Base-by-base conservation (phyloP, 1,140 invertebrate species). In the Drosophila parvula region DNA sequence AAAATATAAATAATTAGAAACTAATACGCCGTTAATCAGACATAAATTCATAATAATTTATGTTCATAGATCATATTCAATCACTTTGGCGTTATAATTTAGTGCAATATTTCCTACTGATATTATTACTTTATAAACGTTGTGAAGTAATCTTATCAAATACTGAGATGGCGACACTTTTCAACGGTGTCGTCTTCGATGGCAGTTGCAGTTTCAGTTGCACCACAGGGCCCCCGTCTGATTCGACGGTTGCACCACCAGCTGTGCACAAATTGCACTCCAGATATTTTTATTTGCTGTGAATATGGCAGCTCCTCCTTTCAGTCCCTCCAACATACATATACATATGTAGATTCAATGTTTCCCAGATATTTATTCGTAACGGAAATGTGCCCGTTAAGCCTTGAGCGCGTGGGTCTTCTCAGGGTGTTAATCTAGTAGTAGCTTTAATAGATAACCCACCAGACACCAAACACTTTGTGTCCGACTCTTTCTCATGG, bases 381-480 rank as follows among this genome's bases (percentile, higher is more conserved):
- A 71, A 59, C 69, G 69, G 69, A 73, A 59, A 71, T 50, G 69
- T 43, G 50, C 69, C 69, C 69, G 69, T 73, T 71, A 73, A 73
- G 53, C n/a, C 28, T 14, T 1, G 2, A 43, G 34, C 27, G 67
- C 69, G 69, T 73, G 61, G 59, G 59, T 59, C 36, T 79, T 77
- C 56, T 50, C 50, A 32, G 63, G 48, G 75, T 65, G 84, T 70
- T 88, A 89, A 89, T 90, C 85, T 83, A 79, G 84, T 83, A 79
- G 84, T 81, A 84, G 85, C 79, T 75, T 84, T 91, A 91, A 91
- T 91, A 91, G 90, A 90, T 91, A 86, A 90, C 90, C 84, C 76
- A 78, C 69, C 64, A 65, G 75, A 91, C 74, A 78, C 69, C 64
- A 65, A 74, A 91, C 77, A 85, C 81, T 79, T 89, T 56, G 55